Percentiles rank a stretch among this genome's conserved stretches.
Evolutionary conservation across 2,797 vertebrate genomes (phyloP).

Genomic region (Valencia hispanica): DNA sequence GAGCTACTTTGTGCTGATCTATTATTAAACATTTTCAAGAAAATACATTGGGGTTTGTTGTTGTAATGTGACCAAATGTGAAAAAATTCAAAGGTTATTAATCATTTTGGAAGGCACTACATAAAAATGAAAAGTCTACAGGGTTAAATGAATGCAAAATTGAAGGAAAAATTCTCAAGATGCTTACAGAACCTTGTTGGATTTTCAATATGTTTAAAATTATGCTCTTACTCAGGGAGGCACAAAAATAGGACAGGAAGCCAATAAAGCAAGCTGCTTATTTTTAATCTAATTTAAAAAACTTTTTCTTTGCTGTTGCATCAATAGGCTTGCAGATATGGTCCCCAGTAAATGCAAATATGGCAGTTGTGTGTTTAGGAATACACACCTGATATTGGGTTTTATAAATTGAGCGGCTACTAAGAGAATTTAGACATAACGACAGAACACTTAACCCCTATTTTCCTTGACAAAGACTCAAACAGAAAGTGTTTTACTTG

Average conservation of each 20-base stretch:
- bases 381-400: neutral
- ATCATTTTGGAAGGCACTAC: neutral
- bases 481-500: conserved; percentile 10
- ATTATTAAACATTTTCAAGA: neutral
- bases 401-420: neutral
- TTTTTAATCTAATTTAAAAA: neutral
- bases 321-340: neutral
- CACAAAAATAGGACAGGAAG: conserved; percentile 10
- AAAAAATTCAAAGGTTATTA: neutral
- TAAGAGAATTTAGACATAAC: neutral
- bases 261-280: conserved; percentile 3
- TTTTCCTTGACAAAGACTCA: conserved; percentile 8
- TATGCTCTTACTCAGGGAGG: conserved; percentile 6
- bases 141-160: conserved; percentile 9
- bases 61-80: neutral
- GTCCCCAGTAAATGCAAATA: neutral
- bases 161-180: conserved; percentile 10
- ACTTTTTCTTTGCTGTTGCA: neutral
- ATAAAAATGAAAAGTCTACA: neutral
- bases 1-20: neutral
- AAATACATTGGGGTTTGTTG: neutral
- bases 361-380: neutral
- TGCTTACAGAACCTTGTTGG: conserved; percentile 3
- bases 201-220: conserved; percentile 23
- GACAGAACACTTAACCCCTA: neutral